Percentiles rank a stretch among this genome's conserved stretches.
These are phyloP conservation scores for Pygoscelis antarcticus DNA, from an alignment of 2,113 vertebrate species.

Conservation along the genomic window DNA sequence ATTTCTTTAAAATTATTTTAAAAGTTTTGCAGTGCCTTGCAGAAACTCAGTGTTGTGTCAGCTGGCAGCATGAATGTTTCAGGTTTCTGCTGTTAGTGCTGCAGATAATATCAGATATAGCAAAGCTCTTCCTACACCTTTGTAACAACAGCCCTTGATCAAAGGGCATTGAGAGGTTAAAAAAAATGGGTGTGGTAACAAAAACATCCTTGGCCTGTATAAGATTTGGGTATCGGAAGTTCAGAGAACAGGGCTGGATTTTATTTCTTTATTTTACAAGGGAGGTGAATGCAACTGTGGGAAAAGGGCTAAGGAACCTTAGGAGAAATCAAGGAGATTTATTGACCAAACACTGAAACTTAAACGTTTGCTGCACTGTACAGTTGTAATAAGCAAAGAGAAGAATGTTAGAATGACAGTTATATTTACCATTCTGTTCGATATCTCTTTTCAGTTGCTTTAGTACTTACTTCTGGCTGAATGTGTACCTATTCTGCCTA, in stretches of 20 bases:
- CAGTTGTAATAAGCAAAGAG: neutral
- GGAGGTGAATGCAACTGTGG: neutral
- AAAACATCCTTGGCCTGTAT: neutral
- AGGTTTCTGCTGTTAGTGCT: neutral
- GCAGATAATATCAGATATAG: constrained; percentile 3
- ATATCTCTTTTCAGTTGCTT: neutral
- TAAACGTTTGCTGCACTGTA: neutral
- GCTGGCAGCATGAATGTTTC: neutral
- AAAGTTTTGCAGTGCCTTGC: neutral
- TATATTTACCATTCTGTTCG: neutral
- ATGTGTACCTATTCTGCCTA: neutral
- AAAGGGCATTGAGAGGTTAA: constrained; percentile 29
- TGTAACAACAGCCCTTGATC: neutral
- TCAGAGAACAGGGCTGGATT: neutral
- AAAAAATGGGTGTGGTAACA: neutral
- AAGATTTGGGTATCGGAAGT: neutral
- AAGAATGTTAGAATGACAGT: neutral
- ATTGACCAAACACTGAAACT: neutral
- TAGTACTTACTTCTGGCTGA: neutral
- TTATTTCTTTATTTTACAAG: neutral
- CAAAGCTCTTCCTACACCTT: neutral
- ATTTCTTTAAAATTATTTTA: neutral
- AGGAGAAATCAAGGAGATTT: neutral
- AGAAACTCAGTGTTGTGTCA: neutral
- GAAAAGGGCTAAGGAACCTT: neutral